Evolutionary conservation across 2,797 vertebrate genomes (phyloP).

Genomic region (Pangasius sanitwongsei): DNA sequence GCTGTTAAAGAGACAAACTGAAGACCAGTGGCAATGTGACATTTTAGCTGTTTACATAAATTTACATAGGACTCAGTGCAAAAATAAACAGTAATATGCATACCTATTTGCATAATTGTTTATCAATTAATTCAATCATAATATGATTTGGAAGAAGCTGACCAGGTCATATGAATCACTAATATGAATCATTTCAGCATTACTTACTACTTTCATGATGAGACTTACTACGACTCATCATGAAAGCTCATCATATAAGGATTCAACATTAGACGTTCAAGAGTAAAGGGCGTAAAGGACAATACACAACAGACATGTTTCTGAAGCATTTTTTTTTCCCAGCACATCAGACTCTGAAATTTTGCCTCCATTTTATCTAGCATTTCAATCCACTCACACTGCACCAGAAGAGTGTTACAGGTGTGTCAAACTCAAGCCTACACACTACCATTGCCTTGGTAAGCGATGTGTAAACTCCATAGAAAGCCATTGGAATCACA

Average conservation of each 20-base stretch:
- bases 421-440: background rate
- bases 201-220: too few relatives aligned
- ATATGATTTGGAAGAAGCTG: background rate
- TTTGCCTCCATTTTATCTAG: background rate
- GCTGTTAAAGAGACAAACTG: background rate
- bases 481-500: background rate
- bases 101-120: background rate
- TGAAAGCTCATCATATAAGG: background rate
- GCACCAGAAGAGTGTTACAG: background rate
- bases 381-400: background rate
- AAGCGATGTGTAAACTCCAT: background rate
- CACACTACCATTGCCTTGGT: background rate
- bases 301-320: background rate
- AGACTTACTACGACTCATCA: background rate
- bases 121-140: background rate
- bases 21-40: conserved; percentile 6
- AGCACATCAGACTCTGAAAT: background rate
- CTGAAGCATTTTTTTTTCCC: background rate
- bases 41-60: background rate
- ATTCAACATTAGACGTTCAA: background rate
- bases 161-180: background rate
- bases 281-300: background rate
- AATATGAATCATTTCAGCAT: background rate
- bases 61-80: background rate
- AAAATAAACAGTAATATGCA: background rate